phyloP scores from a whole-genome alignment of 2,113 vertebrate species.

The Ceyx melanurus region DNA sequence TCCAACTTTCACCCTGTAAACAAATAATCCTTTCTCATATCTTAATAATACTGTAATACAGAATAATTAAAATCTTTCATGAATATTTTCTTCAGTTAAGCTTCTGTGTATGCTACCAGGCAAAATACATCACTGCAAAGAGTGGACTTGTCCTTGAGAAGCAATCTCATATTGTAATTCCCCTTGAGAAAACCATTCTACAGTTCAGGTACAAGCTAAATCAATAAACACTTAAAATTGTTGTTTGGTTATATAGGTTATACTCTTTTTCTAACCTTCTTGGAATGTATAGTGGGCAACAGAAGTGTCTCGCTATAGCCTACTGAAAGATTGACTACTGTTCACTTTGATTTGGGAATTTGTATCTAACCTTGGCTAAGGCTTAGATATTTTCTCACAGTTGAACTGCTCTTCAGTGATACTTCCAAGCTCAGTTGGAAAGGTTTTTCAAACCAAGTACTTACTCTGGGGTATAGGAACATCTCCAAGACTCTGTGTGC shows the following conservation, averaged over 20 bases:
- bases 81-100: background rate
- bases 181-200: slow-evolving; percentile 33
- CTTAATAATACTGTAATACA: background rate
- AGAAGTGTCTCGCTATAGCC: background rate
- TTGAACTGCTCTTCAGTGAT: background rate
- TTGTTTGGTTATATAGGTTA: slow-evolving; percentile 7
- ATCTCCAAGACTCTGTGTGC: background rate
- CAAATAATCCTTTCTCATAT: background rate
- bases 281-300: background rate
- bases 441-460: background rate
- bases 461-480: background rate
- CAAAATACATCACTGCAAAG: background rate
- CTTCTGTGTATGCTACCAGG: background rate
- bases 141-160: background rate
- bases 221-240: slow-evolving; percentile 43
- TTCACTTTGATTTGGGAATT: slow-evolving; percentile 6
- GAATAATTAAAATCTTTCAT: background rate
- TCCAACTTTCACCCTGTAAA: background rate
- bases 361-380: background rate
- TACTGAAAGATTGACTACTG: background rate
- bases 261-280: slow-evolving; percentile 18
- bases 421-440: background rate
- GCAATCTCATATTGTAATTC: slow-evolving; percentile 24
- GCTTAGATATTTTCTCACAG: background rate
- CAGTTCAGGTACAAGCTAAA: slow-evolving; percentile 24